Percentiles rank a stretch among this genome's conserved stretches.
Evolutionary conservation across 2,888 invertebrate genomes (phyloP).

Genomic region (Hartigia nigra): DNA sequence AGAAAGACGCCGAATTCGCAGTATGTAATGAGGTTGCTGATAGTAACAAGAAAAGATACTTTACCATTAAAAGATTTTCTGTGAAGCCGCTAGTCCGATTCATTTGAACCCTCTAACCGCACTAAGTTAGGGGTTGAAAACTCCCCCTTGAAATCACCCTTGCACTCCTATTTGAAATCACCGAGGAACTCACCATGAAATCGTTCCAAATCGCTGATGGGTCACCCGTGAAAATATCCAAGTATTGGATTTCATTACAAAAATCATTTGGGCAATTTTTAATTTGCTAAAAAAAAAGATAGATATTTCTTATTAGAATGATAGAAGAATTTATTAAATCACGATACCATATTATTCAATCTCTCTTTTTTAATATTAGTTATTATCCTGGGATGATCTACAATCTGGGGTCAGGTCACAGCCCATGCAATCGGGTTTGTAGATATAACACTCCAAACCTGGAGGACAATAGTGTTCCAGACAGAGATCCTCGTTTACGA

Average conservation of each 20-base stretch:
- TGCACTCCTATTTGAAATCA: constrained; percentile 6
- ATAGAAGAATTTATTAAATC: not conserved
- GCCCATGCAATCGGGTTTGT: constrained; percentile 47
- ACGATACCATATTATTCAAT: not conserved
- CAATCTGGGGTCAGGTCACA: constrained; percentile 45
- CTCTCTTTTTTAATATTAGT: not conserved
- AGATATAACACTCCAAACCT: constrained; percentile 53
- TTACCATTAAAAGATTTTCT: constrained; percentile 24
- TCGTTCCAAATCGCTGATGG: constrained; percentile 1
- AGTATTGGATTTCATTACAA: constrained; percentile 6
- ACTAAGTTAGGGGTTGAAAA: not conserved
- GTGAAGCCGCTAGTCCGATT: constrained; percentile 21
- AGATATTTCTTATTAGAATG: not conserved
- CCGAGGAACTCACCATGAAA: constrained; percentile 7
- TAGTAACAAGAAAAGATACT: not conserved
- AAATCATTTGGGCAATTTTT: not conserved
- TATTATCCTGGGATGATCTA: constrained; percentile 10
- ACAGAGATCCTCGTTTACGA: constrained; percentile 45
- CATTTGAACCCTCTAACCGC: constrained; percentile 12
- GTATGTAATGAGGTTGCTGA: constrained; percentile 64
- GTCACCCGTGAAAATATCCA: constrained; percentile 6
- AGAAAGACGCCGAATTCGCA: constrained; percentile 82
- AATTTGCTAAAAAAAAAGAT: not conserved
- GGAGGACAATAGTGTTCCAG: constrained; percentile 49
- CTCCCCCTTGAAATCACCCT: not conserved